Base-by-base conservation (phyloP, 2,888 invertebrate species). In the Hypomecis punctinalis region DNA sequence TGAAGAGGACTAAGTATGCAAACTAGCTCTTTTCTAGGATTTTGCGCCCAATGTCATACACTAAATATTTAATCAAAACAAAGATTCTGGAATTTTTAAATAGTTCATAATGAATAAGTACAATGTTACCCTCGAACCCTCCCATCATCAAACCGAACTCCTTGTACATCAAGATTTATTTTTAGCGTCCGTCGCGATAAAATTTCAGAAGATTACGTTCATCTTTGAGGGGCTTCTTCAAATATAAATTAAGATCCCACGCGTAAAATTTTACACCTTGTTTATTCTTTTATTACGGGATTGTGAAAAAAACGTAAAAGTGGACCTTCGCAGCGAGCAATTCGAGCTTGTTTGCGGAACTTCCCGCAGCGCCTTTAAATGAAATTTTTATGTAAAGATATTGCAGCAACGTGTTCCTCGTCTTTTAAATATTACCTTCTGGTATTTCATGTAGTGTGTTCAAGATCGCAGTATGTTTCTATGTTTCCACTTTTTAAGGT, bases 331-430 rank as follows among this genome's bases (percentile, higher is more conserved):
- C 66, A 66, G 60, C 61, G 59, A 69, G 76, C 79, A 79, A 80
- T 81, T 81, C 76, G 71, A 76, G 76, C 71, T 77, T 76, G 77
- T 76, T 80, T 77, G 78, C 77, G 76, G 65, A 66, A 63, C 56
- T 65, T 66, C 61, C 56, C 65, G 63, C 56, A 61, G 66, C 59
- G 70, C 63, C 69, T 72, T 76, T 63, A 70, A 73, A 69, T 72
- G 69, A 70, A 70, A 74, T 74, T 78, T 81, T 82, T 77, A 82
- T 84, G 81, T 79, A 73, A 71, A 80, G 77, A 81, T 80, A 82
- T 82, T 83, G 78, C 76, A 72, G 68, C 60, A 54, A 33, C 35
- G 35, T 40, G 13, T 39, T 63, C 23, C 37, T 48, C 33, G 33
- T 42, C 37, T n/a, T 54, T 53, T 9, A 37, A 47, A 46, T 13